Percentiles rank a stretch among this genome's conserved stretches.
phyloP scores from a whole-genome alignment of 1,140 invertebrate genomes.

The Saccostrea glomerata region DNA sequence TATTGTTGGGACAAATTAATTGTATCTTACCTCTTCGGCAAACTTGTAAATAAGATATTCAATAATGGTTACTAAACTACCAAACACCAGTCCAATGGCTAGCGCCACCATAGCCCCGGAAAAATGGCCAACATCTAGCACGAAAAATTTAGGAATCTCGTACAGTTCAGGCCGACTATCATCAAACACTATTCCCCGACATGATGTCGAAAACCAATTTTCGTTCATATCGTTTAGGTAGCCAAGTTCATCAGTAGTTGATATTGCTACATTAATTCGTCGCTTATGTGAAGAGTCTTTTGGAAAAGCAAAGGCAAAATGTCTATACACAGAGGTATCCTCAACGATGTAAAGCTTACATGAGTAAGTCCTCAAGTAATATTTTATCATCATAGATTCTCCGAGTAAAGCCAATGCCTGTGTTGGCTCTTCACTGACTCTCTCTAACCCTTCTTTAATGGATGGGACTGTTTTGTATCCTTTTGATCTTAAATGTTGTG shows the following conservation, averaged over 20 bases:
- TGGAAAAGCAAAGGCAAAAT: constrained; percentile 61
- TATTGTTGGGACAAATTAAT: too few species aligned
- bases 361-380: constrained; percentile 57
- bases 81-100: constrained; percentile 61
- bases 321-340: constrained; percentile 55
- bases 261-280: constrained; percentile 55
- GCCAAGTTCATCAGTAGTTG: constrained; percentile 61
- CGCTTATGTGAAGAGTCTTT: constrained; percentile 37
- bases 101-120: constrained; percentile 67
- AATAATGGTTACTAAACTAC: constrained; percentile 58
- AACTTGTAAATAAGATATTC: constrained; percentile 66
- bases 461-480: constrained; percentile 47
- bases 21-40: constrained; percentile 59
- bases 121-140: constrained; percentile 66
- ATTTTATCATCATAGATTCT: constrained; percentile 91
- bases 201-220: constrained; percentile 65
- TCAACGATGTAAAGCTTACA: constrained; percentile 65
- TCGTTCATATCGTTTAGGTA: constrained; percentile 58
- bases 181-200: constrained; percentile 56
- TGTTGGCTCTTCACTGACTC: constrained; percentile 69
- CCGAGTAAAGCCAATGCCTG: constrained; percentile 97
- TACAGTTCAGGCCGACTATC: constrained; percentile 49
- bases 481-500: constrained; percentile 49
- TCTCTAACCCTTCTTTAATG: constrained; percentile 63
- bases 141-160: constrained; percentile 56